Conservation (phyloP, 1,140 invertebrate species). For the Maniola jurtina region DNA sequence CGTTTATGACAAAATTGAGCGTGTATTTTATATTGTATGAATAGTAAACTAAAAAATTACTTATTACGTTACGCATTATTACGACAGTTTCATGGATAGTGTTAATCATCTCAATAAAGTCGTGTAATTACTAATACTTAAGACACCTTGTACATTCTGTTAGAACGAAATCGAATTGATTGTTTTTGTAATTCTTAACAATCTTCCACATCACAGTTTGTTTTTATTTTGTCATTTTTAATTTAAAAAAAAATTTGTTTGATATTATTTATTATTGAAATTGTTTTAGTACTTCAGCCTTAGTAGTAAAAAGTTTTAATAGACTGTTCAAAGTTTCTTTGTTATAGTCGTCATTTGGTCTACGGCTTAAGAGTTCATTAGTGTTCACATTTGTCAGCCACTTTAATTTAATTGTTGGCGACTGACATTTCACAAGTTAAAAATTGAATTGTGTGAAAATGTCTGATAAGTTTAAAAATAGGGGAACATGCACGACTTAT, state of each 20-base stretch:
- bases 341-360: constrained; percentile 24
- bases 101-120: not conserved
- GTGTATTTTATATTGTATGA: too few species aligned
- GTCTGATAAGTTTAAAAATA: too few species aligned
- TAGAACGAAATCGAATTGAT: not conserved
- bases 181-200: not conserved
- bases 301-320: constrained; percentile 8
- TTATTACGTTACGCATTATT: too few species aligned
- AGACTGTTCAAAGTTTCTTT: constrained; percentile 17
- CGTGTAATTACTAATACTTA: not conserved
- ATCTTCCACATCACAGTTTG: not conserved
- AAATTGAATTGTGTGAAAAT: too few species aligned
- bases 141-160: not conserved
- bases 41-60: too few species aligned
- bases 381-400: not conserved
- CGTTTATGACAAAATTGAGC: too few species aligned
- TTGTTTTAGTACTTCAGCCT: not conserved
- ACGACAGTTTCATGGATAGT: too few species aligned
- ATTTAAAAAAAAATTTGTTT: too few species aligned
- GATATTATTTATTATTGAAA: not conserved
- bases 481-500: not conserved
- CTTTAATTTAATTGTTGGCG: not conserved
- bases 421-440: not conserved
- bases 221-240: not conserved
- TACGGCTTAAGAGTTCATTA: constrained; percentile 15